Conservation (phyloP, 1,140 invertebrate genomes). For the Radopholus similis region DNA sequence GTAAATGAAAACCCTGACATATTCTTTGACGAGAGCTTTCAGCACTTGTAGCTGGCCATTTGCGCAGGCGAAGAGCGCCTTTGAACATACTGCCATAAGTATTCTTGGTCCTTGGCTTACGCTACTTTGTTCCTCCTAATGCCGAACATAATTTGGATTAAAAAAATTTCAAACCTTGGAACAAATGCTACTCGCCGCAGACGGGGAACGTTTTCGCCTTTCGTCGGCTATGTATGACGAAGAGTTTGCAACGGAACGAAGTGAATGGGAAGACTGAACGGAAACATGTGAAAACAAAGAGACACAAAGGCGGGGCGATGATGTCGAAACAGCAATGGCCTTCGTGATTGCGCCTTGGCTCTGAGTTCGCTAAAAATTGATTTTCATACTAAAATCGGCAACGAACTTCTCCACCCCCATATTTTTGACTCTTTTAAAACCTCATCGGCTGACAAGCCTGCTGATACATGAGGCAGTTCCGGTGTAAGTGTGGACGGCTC, state of each 20-base stretch:
- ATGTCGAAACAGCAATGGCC: not conserved
- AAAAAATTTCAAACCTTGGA: not conserved
- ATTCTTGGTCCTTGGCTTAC: not conserved
- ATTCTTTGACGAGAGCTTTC: not conserved
- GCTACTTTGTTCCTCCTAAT: not conserved
- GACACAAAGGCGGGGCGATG: not conserved
- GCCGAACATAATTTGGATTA: not conserved
- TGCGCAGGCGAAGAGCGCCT: constrained; percentile 8
- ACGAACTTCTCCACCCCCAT: not conserved
- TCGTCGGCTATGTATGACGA: not conserved
- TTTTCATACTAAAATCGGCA: not conserved
- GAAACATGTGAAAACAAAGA: not conserved
- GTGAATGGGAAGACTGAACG: not conserved
- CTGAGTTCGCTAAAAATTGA: not conserved
- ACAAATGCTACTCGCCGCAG: constrained; percentile 3
- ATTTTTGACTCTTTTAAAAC: not conserved
- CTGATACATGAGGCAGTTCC: not conserved
- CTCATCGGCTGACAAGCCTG: not conserved
- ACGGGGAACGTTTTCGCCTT: constrained; percentile 5
- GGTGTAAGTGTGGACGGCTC: not conserved
- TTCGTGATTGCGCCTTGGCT: not conserved
- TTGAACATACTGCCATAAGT: not conserved
- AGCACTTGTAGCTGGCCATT: constrained; percentile 9
- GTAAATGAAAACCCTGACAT: not conserved
- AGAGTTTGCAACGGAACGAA: constrained; percentile 2